Conservation (phyloP, 2,113 vertebrate genomes). For the Patagioenas fasciata region DNA sequence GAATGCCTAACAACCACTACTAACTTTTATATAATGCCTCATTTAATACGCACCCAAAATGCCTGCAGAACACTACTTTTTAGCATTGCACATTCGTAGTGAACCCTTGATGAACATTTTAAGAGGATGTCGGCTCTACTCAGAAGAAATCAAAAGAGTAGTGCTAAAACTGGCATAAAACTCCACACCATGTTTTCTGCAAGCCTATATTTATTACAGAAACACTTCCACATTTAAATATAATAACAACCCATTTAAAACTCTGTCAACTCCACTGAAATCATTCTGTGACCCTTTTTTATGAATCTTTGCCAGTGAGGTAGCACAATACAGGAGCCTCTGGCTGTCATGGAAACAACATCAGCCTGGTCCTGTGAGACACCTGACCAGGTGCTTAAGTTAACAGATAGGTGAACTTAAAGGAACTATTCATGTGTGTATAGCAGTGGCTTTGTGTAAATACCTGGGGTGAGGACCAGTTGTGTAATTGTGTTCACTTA, state of each 20-base stretch:
- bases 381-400: accelerated
- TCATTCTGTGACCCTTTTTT: neutral
- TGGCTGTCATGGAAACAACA: neutral
- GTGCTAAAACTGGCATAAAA: neutral
- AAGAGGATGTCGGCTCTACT: neutral
- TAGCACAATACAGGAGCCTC: neutral
- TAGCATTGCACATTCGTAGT: neutral
- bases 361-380: neutral
- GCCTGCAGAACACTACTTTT: neutral
- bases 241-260: neutral
- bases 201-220: neutral
- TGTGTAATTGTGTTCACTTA: neutral
- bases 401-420: neutral
- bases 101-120: neutral
- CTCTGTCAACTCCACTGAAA: neutral
- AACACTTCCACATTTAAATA: neutral
- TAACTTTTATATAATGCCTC: neutral
- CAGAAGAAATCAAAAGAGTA: neutral
- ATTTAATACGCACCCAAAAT: neutral
- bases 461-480: neutral
- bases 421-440: neutral
- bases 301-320: neutral
- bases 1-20: neutral
- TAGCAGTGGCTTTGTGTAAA: neutral
- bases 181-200: neutral